phyloP scores from a whole-genome alignment of 2,888 invertebrate species.

The Noctua pronuba region DNA sequence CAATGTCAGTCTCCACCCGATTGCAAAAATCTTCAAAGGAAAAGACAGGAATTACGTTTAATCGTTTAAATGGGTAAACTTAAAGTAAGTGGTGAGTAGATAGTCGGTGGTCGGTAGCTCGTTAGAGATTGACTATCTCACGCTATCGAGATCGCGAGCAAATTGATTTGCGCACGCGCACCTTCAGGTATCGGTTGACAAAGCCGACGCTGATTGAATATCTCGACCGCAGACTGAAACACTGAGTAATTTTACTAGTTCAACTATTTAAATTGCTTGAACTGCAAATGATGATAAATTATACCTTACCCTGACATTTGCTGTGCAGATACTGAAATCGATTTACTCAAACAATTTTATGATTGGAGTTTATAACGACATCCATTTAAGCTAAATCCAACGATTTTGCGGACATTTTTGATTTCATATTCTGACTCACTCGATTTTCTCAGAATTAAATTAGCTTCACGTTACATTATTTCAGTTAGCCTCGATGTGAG shows the following conservation, averaged over 20 bases:
- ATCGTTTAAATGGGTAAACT: conserved; percentile 46
- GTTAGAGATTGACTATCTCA: conserved; percentile 81
- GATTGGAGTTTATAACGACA: conserved; percentile 52
- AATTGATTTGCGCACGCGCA: conserved; percentile 86
- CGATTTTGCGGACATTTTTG: conserved; percentile 49
- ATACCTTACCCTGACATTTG: conserved; percentile 51
- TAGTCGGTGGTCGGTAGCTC: conserved; percentile 75
- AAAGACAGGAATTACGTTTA: conserved; percentile 35
- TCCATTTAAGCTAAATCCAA: conserved; percentile 44
- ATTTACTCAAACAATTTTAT: conserved; percentile 59
- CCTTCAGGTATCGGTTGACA: conserved; percentile 78
- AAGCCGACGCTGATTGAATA: conserved; percentile 78
- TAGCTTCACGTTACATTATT: conserved; percentile 46
- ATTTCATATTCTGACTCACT: conserved; percentile 53
- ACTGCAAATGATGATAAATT: conserved; percentile 66
- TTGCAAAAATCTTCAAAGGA: not conserved
- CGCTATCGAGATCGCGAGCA: conserved; percentile 81
- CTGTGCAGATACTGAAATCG: conserved; percentile 52
- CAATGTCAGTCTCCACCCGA: not conserved
- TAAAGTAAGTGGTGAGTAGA: conserved; percentile 66
- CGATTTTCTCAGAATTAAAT: conserved; percentile 55
- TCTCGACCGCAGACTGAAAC: conserved; percentile 64
- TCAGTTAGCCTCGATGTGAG: conserved; percentile 47
- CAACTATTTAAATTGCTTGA: conserved; percentile 60
- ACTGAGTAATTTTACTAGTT: conserved; percentile 63